Evolutionary conservation across 1,140 invertebrate species (phyloP).

Genomic region (Calliphora vicina): DNA sequence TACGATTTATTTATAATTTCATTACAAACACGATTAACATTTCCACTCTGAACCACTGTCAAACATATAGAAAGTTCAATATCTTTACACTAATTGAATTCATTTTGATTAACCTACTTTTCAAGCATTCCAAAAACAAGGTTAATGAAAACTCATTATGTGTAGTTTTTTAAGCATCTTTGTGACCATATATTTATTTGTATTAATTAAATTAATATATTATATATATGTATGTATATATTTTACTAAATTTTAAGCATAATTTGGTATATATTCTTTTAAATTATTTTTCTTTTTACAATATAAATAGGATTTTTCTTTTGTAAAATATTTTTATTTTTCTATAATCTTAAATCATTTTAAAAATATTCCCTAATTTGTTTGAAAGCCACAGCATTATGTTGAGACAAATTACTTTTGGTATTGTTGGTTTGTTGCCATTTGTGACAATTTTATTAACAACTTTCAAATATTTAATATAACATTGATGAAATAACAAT

Average conservation of each 20-base stretch:
- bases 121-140: not conserved
- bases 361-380: constrained; percentile 27
- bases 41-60: no score
- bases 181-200: constrained; percentile 25
- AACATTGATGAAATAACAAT: not conserved
- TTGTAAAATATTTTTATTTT: not conserved
- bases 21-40: no score
- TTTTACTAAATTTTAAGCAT: constrained; percentile 1
- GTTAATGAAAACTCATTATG: not conserved
- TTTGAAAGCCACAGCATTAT: constrained; percentile 29
- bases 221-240: not conserved
- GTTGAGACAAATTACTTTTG: not conserved
- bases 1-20: no score
- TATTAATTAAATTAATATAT: not conserved
- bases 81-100: not conserved
- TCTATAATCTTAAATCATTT: not conserved
- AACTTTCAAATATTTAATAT: not conserved
- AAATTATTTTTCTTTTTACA: not conserved
- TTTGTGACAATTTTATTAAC: not conserved
- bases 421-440: not conserved
- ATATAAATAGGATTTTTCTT: constrained; percentile 5
- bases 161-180: not conserved
- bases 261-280: constrained; percentile 14
- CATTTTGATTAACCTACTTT: not conserved
- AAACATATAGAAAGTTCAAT: no score